Percentiles rank a stretch among this genome's conserved stretches.
Evolutionary conservation across 2,797 vertebrate species (phyloP).

Genomic region (Hydrolagus colliei): DNA sequence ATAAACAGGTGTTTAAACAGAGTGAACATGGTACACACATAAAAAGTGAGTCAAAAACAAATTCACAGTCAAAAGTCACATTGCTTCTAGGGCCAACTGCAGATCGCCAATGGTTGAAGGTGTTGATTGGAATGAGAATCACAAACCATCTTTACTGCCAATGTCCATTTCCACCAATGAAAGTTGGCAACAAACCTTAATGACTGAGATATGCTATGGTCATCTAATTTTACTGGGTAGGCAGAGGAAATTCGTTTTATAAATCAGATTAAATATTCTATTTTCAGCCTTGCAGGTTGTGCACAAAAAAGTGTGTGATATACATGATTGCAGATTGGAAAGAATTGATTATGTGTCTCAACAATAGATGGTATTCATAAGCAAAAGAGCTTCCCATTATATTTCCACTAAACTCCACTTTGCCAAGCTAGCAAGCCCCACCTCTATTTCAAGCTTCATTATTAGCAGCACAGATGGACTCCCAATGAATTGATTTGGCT

Average conservation of each 20-base stretch:
- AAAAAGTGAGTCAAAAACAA: neutral
- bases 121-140: neutral
- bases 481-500: neutral
- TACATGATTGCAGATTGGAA: neutral
- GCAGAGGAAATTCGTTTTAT: neutral
- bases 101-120: neutral
- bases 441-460: neutral
- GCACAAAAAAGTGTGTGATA: neutral
- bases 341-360: neutral
- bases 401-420: neutral
- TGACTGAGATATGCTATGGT: neutral
- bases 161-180: neutral
- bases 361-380: conserved; percentile 20
- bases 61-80: neutral
- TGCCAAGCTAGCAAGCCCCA: neutral
- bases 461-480: neutral
- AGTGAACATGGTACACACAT: neutral
- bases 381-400: neutral
- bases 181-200: neutral
- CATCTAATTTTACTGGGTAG: neutral
- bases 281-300: neutral
- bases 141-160: neutral
- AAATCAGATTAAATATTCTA: neutral
- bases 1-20: neutral
- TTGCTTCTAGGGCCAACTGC: neutral